Percentiles rank a stretch among this genome's conserved stretches.
phyloP scores from a whole-genome alignment of 2,797 vertebrate genomes.

The Crenichthys baileyi region DNA sequence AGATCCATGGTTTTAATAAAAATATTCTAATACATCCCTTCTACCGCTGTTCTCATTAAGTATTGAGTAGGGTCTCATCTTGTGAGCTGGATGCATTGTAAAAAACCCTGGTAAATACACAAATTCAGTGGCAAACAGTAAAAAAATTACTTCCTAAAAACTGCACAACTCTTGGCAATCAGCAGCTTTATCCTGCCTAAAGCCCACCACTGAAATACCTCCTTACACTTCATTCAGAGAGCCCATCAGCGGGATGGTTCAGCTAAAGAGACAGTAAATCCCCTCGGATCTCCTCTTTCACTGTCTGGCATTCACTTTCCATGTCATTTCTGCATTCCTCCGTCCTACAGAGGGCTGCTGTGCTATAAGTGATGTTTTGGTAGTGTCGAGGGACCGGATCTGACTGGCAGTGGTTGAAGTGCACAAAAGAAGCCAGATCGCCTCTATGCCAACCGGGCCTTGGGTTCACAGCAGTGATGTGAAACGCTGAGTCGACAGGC shows the following conservation, averaged over 20 bases:
- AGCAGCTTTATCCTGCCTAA: not conserved
- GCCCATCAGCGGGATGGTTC: not conserved
- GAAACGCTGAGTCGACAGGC: constrained; percentile 15
- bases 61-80: not conserved
- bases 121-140: not conserved
- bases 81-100: not conserved
- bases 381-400: constrained; percentile 16
- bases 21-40: too few relatives aligned
- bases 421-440: constrained; percentile 36
- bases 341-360: constrained; percentile 13
- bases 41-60: too few relatives aligned
- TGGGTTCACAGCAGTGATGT: constrained; percentile 19
- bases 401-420: constrained; percentile 27
- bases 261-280: not conserved
- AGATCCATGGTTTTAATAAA: too few relatives aligned
- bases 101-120: not conserved
- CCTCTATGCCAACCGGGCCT: constrained; percentile 35
- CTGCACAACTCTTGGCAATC: not conserved
- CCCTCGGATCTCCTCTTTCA: not conserved
- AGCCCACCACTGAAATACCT: not conserved
- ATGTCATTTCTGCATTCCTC: constrained; percentile 20
- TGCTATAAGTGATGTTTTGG: constrained; percentile 45
- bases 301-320: not conserved
- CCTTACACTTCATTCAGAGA: not conserved
- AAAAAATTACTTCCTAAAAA: not conserved